These are phyloP conservation scores for Apodemus agrarius DNA, from an alignment of 2,797 vertebrate species.

Conservation along the genomic window DNA sequence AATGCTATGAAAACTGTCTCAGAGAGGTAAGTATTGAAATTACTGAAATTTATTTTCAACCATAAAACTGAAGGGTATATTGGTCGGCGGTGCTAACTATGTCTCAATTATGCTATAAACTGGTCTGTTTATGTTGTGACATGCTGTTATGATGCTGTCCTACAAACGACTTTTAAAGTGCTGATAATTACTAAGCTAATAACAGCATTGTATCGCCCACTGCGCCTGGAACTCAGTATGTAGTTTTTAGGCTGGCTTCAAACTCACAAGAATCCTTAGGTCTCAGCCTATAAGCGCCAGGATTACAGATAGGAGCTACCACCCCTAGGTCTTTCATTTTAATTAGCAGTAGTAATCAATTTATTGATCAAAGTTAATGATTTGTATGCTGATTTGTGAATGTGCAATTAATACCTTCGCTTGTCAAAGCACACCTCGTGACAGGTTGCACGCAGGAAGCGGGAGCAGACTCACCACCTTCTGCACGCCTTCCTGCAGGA, in stretches of 20 bases:
- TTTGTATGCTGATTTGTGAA: constrained; percentile 5
- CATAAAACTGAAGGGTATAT: neutral
- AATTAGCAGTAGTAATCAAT: constrained; percentile 12
- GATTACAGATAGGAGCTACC: neutral
- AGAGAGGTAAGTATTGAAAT: neutral
- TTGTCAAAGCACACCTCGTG: neutral
- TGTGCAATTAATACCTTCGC: neutral
- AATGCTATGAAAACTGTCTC: neutral
- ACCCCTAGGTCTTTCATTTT: neutral
- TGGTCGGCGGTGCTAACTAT: neutral
- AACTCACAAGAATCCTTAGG: neutral
- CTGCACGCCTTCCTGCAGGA: neutral
- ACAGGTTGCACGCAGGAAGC: neutral
- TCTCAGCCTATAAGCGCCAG: neutral
- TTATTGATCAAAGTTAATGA: neutral
- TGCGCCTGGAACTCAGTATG: neutral
- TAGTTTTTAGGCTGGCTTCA: neutral
- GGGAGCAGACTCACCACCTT: neutral
- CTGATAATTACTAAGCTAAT: neutral
- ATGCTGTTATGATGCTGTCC: neutral
- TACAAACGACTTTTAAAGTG: neutral
- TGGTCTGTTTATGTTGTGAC: neutral
- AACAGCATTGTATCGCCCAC: neutral
- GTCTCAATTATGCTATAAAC: neutral
- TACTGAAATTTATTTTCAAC: constrained; percentile 3